Percentiles rank a stretch among this genome's conserved stretches.
These are phyloP conservation scores for Bunonema sp. DNA, from an alignment of 2,888 invertebrate genomes.

Conservation along the genomic window DNA sequence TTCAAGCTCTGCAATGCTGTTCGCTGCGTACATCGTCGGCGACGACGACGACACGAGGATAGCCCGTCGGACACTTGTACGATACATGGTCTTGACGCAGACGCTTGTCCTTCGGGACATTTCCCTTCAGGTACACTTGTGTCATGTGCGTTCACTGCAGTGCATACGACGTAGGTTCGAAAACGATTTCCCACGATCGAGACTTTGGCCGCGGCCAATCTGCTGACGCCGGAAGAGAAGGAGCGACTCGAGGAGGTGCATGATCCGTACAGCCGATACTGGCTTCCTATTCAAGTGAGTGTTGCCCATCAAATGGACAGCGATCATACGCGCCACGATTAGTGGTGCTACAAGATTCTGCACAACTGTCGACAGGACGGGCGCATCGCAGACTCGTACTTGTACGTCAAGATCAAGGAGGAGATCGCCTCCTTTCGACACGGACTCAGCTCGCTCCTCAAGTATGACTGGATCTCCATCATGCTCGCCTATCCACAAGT, in stretches of 20 bases:
- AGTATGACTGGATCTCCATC: slow-evolving; percentile 28
- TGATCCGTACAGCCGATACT: slow-evolving; percentile 22
- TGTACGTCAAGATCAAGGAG: slow-evolving; percentile 1
- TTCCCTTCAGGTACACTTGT: slow-evolving; percentile 17
- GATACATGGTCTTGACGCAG: slow-evolving; percentile 21
- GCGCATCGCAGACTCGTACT: neutral
- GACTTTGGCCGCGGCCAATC: slow-evolving; percentile 16
- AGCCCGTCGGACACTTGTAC: neutral
- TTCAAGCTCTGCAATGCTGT: slow-evolving; percentile 25
- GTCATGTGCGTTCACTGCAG: neutral
- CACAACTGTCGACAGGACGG: neutral
- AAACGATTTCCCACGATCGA: slow-evolving; percentile 28
- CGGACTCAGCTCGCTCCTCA: slow-evolving; percentile 19
- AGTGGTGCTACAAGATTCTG: neutral
- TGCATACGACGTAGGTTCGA: slow-evolving; percentile 7
- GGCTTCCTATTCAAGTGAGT: neutral
- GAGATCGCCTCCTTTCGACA: slow-evolving; percentile 24
- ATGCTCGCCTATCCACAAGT: slow-evolving; percentile 20
- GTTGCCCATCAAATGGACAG: neutral
- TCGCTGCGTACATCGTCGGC: slow-evolving; percentile 20
- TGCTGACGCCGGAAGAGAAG: slow-evolving; percentile 24
- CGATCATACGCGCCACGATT: too few relatives aligned
- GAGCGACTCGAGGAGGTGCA: slow-evolving; percentile 24
- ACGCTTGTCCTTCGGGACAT: slow-evolving; percentile 23
- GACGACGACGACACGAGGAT: slow-evolving; percentile 8